Evolutionary conservation across 2,113 vertebrate genomes (phyloP), one percentile per base, ranked within the genome.

Genomic region (Anser brachyrhynchus): DNA sequence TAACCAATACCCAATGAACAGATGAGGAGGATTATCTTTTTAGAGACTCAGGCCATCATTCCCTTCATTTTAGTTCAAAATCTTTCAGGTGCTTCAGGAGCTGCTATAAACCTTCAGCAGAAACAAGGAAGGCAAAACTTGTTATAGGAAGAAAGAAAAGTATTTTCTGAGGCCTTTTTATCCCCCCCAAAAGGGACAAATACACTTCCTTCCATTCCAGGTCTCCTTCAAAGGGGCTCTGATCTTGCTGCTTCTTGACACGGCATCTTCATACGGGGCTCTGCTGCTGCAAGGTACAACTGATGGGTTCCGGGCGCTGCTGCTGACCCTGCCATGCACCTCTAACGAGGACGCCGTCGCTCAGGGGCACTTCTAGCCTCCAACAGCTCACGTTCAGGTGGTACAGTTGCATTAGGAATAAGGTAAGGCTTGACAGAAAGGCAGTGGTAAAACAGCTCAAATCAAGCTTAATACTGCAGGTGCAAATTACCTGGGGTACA

Each of bases 1-100:
- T 26, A 4, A 14, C 20, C 17, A 31, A 4, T 6, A 62, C 3
- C 66, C 33, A n/a, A 41, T 6, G 41, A 43, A 51, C 0, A 2
- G n/a, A 13, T 22, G 31, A 62, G 73, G 49, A 10, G 18, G 15
- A 4, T 74, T 29, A 21, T 29, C n/a, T 21, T 28, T 22, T 14
- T 26, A 35, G 44, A 8, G 39, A 31, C 46, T 49, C 6, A 0
- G 55, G 69, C 28, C 49, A 59, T 58, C 33, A 23, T 3, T n/a
- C 49, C 17, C 51, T 74, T 52, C 3, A 2, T 12, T 10, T 74
- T 29, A 39, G 35, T 10, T 44, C 49, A 41, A 39, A 71, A 22
- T 39, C 70, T 35, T 75, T 29, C 64, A 1, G 6, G 64, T 46
- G 81, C 39, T 49, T 33, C 31, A 57, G 23, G 29, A 62, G n/a